phyloP scores from a whole-genome alignment of 30 jellyfish, hydroid and myxozoan genomes.

The Pseudorhiza aurosa region DNA sequence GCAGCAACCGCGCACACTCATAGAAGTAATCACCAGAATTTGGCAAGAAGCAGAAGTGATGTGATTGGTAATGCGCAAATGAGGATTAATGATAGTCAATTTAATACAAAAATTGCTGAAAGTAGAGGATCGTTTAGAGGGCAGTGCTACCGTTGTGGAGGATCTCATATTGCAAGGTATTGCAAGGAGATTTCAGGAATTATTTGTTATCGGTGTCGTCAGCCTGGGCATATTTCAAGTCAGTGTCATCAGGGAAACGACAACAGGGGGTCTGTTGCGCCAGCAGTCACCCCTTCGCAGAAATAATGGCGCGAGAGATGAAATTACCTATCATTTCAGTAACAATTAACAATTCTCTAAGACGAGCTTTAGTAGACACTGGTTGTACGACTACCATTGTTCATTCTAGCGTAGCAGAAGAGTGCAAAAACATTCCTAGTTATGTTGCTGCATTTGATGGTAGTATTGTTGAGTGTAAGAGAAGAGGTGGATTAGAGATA shows the following conservation, averaged over 20 bases:
- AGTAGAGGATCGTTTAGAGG: not conserved
- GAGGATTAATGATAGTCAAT: not conserved
- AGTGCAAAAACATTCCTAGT: not conserved
- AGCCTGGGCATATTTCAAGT: constrained; percentile 1
- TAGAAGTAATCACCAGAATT: not conserved
- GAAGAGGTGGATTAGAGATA: constrained; percentile 3
- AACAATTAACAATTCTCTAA: not conserved
- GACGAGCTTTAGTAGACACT: constrained; percentile 1
- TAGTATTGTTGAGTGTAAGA: not conserved
- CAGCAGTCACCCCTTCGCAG: not conserved
- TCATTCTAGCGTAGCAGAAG: not conserved
- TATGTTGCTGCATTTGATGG: constrained; percentile 1
- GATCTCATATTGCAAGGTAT: not conserved
- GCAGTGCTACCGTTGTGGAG: not conserved
- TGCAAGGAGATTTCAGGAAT: not conserved
- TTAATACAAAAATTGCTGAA: no score
- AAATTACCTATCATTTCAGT: not conserved
- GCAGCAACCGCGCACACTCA: constrained; percentile 3
- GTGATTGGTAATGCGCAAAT: not conserved
- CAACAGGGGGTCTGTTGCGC: constrained; percentile 10
- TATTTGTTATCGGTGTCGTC: constrained; percentile 4
- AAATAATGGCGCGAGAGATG: not conserved
- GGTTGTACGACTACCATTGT: not conserved
- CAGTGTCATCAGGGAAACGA: constrained; percentile 13
- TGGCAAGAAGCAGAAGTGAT: not conserved